Percentiles rank a stretch among this genome's conserved stretches.
These are phyloP conservation scores for Gymnoscopelus microlampas DNA, from an alignment of 2,797 vertebrate genomes.

Conservation along the genomic window DNA sequence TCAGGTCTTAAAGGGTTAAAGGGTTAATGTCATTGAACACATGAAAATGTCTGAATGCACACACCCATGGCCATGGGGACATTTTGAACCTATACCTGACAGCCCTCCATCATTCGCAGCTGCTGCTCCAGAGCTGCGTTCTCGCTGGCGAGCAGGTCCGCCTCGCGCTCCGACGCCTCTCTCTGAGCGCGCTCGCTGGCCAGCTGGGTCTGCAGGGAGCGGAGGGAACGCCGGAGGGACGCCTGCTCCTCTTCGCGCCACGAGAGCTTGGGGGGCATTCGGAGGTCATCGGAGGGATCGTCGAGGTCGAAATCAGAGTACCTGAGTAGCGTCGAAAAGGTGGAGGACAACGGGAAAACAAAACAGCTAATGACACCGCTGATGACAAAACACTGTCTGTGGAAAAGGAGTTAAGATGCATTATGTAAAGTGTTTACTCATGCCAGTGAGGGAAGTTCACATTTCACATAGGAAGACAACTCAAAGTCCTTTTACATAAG, in stretches of 20 bases:
- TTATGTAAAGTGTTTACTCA: too few species aligned
- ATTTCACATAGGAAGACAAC: too few species aligned
- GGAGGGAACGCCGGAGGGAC: conserved; percentile 82
- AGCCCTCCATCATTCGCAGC: conserved; percentile 76
- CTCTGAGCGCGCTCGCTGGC: conserved; percentile 84
- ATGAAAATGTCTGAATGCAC: neutral
- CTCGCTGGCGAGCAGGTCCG: conserved; percentile 81
- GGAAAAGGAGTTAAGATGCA: too few species aligned
- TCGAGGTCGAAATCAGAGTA: conserved; percentile 77
- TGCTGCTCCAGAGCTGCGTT: conserved; percentile 87
- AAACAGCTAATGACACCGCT: too few species aligned
- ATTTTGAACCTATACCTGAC: conserved; percentile 61
- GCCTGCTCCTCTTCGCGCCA: conserved; percentile 87
- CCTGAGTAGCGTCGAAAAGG: conserved; percentile 66
- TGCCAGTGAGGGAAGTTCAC: too few species aligned
- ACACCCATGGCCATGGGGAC: neutral
- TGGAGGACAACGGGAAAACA: neutral
- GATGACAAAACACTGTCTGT: too few species aligned
- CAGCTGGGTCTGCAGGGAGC: conserved; percentile 87
- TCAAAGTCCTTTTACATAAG: too few species aligned
- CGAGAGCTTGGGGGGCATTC: conserved; percentile 58
- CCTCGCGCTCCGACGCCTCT: conserved; percentile 84
- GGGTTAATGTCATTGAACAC: too few species aligned
- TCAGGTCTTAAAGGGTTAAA: too few species aligned
- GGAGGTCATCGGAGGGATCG: conserved; percentile 11